Evolutionary conservation across 2,888 invertebrate species (phyloP), one percentile per base, ranked within the genome.

Genomic region (Ectemnius continuus): DNA sequence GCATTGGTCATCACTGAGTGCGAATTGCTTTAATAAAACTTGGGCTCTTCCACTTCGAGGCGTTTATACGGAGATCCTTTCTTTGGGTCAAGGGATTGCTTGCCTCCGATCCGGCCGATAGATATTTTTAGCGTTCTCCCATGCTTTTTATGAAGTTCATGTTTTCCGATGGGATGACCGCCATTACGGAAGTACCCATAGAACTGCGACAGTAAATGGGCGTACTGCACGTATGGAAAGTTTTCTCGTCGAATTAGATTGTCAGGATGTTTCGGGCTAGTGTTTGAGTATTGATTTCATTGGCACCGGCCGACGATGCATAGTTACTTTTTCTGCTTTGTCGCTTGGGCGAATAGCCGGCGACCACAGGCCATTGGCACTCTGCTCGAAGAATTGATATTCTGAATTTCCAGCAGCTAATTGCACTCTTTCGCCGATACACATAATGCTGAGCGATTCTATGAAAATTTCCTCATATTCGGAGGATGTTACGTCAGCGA

Each of bases 161-260:
- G 73, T 79, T 80, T 80, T 75, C 65, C 69, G 67, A 73, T 75
- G 78, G 67, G 71, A 71, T 71, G 79, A 69, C 62, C 80, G 80
- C 80, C 80, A 79, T 79, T 79, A 78, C 77, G 77, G 79, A 80
- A 80, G 79, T 80, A 73, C 69, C 73, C 75, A 68, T 75, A 68
- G 60, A 59, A 68, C 73, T 70, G 69, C 77, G 63, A 58, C 72
- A 71, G 70, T 75, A 70, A 77, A 72, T 77, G 78, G 70, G 73
- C 80, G 79, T 79, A 67, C 66, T 77, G 47, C 68, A 70, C 73
- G 76, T 72, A 72, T 52, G 72, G 69, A 73, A 69, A 75, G 67
- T 28, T 52, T 56, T 72, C 67, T 69, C 23, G 45, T 26, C 14
- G 45, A 48, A 59, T 73, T 73, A 60, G 62, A 61, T 65, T 61